Conservation (phyloP, 2,797 vertebrate genomes). For the Sebastes itinus region DNA sequence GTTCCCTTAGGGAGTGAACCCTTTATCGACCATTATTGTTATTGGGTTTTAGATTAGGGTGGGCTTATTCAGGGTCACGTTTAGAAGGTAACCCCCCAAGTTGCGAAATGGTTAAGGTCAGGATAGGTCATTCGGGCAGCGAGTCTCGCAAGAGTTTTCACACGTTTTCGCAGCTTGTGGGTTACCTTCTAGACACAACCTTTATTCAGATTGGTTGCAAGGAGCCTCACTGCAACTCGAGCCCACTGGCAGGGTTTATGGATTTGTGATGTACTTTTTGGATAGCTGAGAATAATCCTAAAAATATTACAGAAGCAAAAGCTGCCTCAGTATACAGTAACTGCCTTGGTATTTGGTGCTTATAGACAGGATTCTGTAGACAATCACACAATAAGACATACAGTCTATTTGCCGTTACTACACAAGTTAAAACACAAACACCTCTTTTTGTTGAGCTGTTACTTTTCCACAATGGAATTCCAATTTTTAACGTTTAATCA, state of each 20-base stretch:
- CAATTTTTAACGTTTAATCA: neutral
- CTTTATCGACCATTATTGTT: constrained; percentile 25
- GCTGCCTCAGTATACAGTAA: constrained; percentile 4
- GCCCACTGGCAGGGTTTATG: constrained; percentile 27
- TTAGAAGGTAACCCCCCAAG: too few relatives aligned
- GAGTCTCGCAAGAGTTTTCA: too few relatives aligned
- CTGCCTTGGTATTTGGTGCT: neutral
- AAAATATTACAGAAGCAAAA: constrained; percentile 43
- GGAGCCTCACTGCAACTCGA: neutral
- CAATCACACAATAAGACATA: neutral
- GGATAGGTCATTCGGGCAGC: too few relatives aligned
- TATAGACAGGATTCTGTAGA: constrained; percentile 18
- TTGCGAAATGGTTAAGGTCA: too few relatives aligned
- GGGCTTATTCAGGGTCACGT: constrained; percentile 1
- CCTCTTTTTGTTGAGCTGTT: neutral
- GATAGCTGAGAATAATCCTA: constrained; percentile 35
- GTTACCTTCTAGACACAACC: too few relatives aligned
- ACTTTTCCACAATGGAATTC: neutral
- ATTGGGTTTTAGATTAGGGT: constrained; percentile 2
- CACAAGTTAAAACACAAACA: neutral
- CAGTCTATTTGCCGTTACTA: neutral
- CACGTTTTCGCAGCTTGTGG: too few relatives aligned
- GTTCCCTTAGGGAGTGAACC: neutral
- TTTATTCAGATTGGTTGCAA: neutral
- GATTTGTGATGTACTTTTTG: constrained; percentile 48